A percentile compares a stretch with the other conserved stretches of the same genome.
These are phyloP conservation scores for Phaonia tiefii DNA, from an alignment of 2,888 invertebrate species.

Conservation along the genomic window DNA sequence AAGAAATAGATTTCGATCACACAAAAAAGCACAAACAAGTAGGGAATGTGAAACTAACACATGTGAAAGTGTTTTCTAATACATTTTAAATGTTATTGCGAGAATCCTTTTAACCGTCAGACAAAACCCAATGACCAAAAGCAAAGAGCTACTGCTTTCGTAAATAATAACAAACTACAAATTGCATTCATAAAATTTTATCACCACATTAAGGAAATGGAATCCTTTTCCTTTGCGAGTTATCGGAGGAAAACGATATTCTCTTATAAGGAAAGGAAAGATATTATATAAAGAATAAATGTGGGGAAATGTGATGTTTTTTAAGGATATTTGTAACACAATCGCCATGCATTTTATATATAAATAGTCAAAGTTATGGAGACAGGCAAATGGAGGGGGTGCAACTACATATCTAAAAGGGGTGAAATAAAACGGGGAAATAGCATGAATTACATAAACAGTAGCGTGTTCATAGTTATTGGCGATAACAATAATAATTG, in stretches of 20 bases:
- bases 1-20: no score
- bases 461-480: no score
- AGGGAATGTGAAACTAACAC: constrained; percentile 40
- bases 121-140: constrained; percentile 52
- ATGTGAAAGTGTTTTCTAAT: constrained; percentile 65
- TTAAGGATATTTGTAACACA: not conserved
- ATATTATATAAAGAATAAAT: not conserved
- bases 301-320: not conserved
- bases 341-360: not conserved
- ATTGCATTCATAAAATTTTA: constrained; percentile 70
- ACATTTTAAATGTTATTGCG: constrained; percentile 64
- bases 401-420: not conserved
- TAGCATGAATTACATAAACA: no score
- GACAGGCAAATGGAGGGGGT: not conserved
- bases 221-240: constrained; percentile 50
- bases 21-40: no score
- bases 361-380: not conserved
- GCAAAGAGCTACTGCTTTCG: no score
- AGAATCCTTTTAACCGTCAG: constrained; percentile 55
- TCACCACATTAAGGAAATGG: constrained; percentile 70
- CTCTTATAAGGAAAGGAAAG: not conserved
- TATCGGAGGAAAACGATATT: no score
- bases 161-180: constrained; percentile 63
- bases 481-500: no score
- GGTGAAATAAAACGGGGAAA: no score